phyloP scores from a whole-genome alignment of 2,113 vertebrate genomes.

The Oreochromis aureus region DNA sequence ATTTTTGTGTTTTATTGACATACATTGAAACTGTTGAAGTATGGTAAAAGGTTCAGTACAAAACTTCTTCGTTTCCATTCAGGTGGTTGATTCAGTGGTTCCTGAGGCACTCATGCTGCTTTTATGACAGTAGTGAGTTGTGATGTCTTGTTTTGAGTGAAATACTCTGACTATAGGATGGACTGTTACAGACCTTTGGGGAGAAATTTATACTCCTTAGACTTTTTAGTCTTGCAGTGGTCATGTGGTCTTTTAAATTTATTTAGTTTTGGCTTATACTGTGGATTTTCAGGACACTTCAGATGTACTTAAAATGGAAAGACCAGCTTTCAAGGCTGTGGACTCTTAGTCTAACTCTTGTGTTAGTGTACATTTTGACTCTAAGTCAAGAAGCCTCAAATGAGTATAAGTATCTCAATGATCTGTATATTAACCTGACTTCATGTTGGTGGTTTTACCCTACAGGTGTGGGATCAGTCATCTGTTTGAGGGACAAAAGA shows the following conservation, averaged over 20 bases:
- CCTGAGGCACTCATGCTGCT: background rate
- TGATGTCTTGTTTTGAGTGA: background rate
- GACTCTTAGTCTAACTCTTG: background rate
- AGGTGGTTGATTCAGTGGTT: background rate
- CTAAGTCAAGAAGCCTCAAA: background rate
- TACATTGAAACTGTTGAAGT: background rate
- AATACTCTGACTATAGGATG: background rate
- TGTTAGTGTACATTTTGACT: background rate
- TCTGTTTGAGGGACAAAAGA: conserved; percentile 81
- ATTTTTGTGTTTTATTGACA: background rate
- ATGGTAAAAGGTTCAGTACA: background rate
- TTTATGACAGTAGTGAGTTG: background rate
- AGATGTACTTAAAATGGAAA: background rate
- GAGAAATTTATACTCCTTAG: background rate
- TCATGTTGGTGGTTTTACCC: background rate
- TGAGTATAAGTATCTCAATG: background rate
- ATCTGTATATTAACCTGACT: background rate
- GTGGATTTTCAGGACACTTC: background rate
- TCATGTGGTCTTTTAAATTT: background rate
- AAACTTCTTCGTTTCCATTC: background rate
- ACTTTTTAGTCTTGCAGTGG: background rate
- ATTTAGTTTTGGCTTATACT: background rate
- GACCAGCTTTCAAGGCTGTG: background rate
- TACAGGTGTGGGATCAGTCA: conserved; percentile 85
- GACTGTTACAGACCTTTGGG: background rate